Evolutionary conservation across 2,888 invertebrate genomes (phyloP), one percentile per base, ranked within the genome.

Genomic region (Aleiodes alternator): DNA sequence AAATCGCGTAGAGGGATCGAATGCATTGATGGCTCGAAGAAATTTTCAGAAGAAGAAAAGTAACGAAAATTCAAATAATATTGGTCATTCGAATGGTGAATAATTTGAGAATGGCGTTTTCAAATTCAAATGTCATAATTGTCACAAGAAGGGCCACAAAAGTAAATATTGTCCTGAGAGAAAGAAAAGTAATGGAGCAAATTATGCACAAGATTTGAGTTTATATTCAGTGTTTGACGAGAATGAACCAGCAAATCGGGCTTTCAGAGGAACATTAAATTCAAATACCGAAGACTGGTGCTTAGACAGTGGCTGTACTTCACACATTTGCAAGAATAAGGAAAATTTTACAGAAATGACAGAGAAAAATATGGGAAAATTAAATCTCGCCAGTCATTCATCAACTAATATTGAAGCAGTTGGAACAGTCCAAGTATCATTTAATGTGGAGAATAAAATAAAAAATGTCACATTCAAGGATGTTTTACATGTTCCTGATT

Each of bases 81-180:
- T 14, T 29, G 59, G 53, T 7, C 43, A 34, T 23, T 34, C 56
- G 34, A 50, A 74, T 23, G 48, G 34, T 14, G 48, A 68, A 12
- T 14, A 57, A 38, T 38, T 38, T 38, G 38, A 38, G 74, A 69
- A 4, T 31, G 53, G n/a, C 9, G 53, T 61, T 14, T 77, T 77
- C 71, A 77, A 75, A 48, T 75, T 48, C 29, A 72, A 61, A 34
- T 77, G 75, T 55, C 69, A 72, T 64, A 64, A 64, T 16, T 77
- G 77, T 53, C 38, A 56, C 23, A 59, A 75, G 64, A 59, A 34
- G 51, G 76, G 78, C 16, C 76, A 76, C 53, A 78, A 76, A 70
- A 76, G 73, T 4, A 66, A 16, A 38, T 57, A 72, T 16, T 72
- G 73, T 61, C 3, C 53, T 12, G 51, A 50, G 12, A 11, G 34